Percentiles rank a stretch among this genome's conserved stretches.
Evolutionary conservation across 2,113 vertebrate genomes (phyloP).

Genomic region (Scatophagus argus): DNA sequence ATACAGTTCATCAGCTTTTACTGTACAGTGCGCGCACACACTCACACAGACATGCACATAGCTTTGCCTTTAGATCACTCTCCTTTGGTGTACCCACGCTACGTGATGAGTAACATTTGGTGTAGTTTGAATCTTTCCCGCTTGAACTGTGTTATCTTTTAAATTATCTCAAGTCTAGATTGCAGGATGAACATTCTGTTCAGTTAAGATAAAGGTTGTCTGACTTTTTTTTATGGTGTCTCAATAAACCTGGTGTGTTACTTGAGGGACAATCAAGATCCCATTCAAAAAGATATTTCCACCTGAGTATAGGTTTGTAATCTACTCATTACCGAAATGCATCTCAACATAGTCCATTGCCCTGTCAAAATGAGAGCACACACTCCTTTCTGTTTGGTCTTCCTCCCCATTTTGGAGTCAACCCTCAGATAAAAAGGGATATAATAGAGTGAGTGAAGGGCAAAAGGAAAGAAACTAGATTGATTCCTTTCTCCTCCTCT

Average conservation of each 20-base stretch:
- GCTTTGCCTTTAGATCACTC: conserved; percentile 29
- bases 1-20: conserved; percentile 59
- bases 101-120: conserved; percentile 25
- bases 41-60: conserved; percentile 17
- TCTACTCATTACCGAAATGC: conserved; percentile 58
- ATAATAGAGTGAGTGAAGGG: conserved; percentile 77
- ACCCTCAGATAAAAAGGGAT: conserved; percentile 74
- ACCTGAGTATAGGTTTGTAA: conserved; percentile 40
- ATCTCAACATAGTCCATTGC: conserved; percentile 38
- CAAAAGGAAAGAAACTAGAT: conserved; percentile 71
- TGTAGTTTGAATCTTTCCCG: conserved; percentile 42
- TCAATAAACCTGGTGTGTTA: conserved; percentile 48
- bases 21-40: conserved; percentile 54
- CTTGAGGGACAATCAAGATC: conserved; percentile 65
- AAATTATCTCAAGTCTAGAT: conserved; percentile 68
- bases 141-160: conserved; percentile 60
- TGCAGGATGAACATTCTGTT: conserved; percentile 67
- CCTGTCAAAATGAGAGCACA: conserved; percentile 44
- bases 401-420: conserved; percentile 54
- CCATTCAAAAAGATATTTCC: conserved; percentile 55
- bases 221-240: conserved; percentile 32
- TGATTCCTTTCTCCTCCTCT: conserved; percentile 55
- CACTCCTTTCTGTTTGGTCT: conserved; percentile 29
- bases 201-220: conserved; percentile 65
- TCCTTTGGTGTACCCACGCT: conserved; percentile 14